Conservation (phyloP, 92 coral and sea anemone species). For the Muricea muricata region DNA sequence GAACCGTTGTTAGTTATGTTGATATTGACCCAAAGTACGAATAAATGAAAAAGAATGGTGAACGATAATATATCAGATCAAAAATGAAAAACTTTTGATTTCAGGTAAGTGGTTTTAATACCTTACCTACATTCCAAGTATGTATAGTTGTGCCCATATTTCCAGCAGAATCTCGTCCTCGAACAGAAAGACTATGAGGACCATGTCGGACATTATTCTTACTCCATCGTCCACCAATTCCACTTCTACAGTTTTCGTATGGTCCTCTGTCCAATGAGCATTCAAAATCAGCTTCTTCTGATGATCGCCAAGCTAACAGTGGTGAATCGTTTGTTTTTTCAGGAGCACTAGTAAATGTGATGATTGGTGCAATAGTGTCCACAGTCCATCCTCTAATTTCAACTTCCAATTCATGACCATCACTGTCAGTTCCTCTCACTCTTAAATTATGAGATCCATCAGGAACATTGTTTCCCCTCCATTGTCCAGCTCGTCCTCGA, state of each 20-base stretch:
- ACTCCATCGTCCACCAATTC: not conserved
- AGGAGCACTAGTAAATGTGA: not conserved
- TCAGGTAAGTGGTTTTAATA: too few species aligned
- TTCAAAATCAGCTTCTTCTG: not conserved
- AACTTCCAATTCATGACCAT: too few species aligned
- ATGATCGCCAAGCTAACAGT: conserved; percentile 2
- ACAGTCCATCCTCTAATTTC: too few species aligned
- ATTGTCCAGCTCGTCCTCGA: not conserved
- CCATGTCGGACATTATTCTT: conserved; percentile 3
- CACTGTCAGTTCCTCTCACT: not conserved
- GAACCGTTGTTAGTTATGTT: not conserved
- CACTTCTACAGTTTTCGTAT: conserved; percentile 14
- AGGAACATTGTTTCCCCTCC: conserved; percentile 15
- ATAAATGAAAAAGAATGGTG: not conserved
- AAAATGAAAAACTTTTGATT: too few species aligned
- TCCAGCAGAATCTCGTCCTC: not conserved
- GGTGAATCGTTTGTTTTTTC: not conserved
- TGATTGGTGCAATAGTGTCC: not conserved
- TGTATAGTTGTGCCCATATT: not conserved
- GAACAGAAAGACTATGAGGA: not conserved
- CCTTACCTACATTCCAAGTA: conserved; percentile 30
- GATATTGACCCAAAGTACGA: not conserved
- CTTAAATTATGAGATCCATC: not conserved
- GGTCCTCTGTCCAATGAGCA: conserved; percentile 11
- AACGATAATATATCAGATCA: too few species aligned